Conservation (phyloP, 2,797 vertebrate genomes). For the Takifugu rubripes region DNA sequence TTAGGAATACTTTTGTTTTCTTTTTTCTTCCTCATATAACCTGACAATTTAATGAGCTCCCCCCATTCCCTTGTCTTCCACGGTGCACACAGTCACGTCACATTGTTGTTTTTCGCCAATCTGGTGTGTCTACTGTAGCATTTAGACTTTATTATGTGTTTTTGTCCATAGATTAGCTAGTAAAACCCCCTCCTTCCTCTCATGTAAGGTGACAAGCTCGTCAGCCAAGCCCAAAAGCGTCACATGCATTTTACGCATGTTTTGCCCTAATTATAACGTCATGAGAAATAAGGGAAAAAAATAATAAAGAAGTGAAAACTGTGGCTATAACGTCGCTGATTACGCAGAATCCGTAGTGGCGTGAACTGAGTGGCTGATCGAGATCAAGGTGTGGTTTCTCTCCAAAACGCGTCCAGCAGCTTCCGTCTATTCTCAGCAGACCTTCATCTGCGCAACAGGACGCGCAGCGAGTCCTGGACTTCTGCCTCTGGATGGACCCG, state of each 20-base stretch:
- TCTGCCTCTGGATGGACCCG: conserved; percentile 17
- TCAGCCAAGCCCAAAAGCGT: background rate
- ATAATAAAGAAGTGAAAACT: background rate
- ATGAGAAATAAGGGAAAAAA: too few relatives aligned
- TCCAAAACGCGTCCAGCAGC: conserved; percentile 49
- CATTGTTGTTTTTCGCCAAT: too few relatives aligned
- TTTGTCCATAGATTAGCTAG: too few relatives aligned
- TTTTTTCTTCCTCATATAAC: too few relatives aligned
- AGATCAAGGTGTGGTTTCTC: conserved; percentile 73
- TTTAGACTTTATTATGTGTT: too few relatives aligned
- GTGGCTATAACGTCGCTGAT: background rate
- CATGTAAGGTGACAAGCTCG: background rate
- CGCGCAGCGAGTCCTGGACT: conserved; percentile 19
- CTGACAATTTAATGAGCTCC: too few relatives aligned
- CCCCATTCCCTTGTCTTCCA: too few relatives aligned
- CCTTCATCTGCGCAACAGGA: conserved; percentile 63
- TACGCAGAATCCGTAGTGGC: background rate
- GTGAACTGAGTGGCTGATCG: background rate
- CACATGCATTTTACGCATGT: background rate
- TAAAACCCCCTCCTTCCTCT: background rate
- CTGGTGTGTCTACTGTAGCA: too few relatives aligned
- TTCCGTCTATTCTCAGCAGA: conserved; percentile 62
- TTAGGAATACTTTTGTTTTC: too few relatives aligned
- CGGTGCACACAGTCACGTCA: too few relatives aligned
- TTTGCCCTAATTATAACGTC: background rate